Percentiles rank a stretch among this genome's conserved stretches.
Conservation (phyloP, 2,113 vertebrate species). For the Grus americana region DNA sequence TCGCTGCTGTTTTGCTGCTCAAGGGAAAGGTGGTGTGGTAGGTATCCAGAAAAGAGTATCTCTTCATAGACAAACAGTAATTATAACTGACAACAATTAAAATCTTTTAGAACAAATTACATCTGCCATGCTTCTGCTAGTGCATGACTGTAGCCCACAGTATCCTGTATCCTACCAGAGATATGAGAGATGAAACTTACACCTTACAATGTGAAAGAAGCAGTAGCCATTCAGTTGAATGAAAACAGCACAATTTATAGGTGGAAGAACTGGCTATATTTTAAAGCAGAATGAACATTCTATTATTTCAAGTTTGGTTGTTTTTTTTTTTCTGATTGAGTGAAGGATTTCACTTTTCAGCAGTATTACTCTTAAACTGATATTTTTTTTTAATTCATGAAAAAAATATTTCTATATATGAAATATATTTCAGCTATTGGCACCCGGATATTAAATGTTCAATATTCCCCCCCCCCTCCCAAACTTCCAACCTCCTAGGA, state of each 20-base stretch:
- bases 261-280: background rate
- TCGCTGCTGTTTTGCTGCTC: background rate
- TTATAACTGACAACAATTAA: background rate
- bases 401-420: background rate
- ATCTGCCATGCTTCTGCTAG: background rate
- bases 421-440: background rate
- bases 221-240: background rate
- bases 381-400: background rate
- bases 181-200: background rate
- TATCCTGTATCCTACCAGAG: background rate
- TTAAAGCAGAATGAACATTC: background rate
- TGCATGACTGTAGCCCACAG: background rate
- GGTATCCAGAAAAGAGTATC: background rate
- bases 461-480: accelerated
- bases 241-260: background rate
- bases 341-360: background rate
- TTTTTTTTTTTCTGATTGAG: background rate
- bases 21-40: background rate
- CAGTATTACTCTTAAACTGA: background rate
- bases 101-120: background rate
- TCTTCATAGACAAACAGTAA: background rate
- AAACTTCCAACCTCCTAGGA: background rate
- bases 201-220: background rate
- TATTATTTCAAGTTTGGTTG: too few relatives aligned
- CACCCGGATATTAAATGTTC: background rate